Evolutionary conservation across 2,113 vertebrate genomes (phyloP).

Genomic region (Ictidomys tridecemlineatus): DNA sequence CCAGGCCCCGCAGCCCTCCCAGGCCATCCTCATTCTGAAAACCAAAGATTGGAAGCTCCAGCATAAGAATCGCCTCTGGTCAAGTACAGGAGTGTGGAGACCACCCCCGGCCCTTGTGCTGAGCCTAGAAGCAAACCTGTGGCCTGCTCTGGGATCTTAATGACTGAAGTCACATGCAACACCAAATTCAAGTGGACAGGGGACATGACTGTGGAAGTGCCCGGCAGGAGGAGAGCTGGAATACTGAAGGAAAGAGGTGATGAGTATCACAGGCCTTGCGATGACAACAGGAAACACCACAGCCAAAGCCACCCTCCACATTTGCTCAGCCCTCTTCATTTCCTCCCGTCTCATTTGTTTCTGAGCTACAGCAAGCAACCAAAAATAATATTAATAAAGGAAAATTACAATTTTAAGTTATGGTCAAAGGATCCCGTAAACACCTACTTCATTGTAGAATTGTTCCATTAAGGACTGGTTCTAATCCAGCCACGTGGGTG

Average conservation of each 20-base stretch:
- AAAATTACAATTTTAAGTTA: conserved; percentile 1
- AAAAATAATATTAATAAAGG: conserved; percentile 13
- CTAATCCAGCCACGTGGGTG: conserved; percentile 7
- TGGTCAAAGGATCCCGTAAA: neutral
- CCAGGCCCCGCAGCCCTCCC: too few species aligned
- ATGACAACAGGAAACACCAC: too few species aligned
- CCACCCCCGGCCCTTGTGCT: neutral
- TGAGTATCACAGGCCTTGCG: neutral
- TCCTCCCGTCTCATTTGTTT: neutral
- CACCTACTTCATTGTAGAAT: conserved; percentile 42
- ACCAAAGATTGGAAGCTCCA: neutral
- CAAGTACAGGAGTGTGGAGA: neutral
- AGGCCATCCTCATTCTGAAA: neutral
- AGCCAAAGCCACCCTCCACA: neutral
- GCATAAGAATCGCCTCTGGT: neutral
- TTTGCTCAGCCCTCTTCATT: neutral
- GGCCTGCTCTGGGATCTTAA: neutral
- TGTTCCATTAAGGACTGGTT: conserved; percentile 13
- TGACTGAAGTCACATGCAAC: neutral
- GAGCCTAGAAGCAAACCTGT: neutral
- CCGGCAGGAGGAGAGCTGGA: neutral
- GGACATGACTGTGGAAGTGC: too few species aligned
- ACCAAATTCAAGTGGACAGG: neutral
- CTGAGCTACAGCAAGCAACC: neutral
- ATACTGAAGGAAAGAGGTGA: neutral